phyloP scores from a whole-genome alignment of 2,888 invertebrate genomes.

The Ctena decussata region DNA sequence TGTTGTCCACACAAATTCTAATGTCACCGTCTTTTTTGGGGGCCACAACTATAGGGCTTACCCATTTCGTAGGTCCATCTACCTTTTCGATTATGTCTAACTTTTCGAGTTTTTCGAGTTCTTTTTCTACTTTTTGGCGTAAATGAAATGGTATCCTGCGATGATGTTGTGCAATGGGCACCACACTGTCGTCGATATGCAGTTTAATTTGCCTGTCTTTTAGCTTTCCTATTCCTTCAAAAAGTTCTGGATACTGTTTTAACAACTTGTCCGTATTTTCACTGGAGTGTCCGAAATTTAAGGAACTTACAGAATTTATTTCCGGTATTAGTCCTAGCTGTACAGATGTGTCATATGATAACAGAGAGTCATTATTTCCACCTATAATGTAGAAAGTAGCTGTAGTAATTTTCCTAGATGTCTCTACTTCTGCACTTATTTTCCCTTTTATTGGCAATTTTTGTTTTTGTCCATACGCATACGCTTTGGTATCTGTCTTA shows the following conservation, averaged over 20 bases:
- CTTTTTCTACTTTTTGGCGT: slow-evolving; percentile 60
- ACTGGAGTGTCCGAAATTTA: neutral
- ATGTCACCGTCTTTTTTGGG: slow-evolving; percentile 67
- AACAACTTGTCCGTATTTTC: neutral
- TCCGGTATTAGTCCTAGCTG: slow-evolving; percentile 17
- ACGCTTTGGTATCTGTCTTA: neutral
- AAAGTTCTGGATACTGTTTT: slow-evolving; percentile 12
- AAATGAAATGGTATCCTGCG: slow-evolving; percentile 68
- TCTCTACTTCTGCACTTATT: neutral
- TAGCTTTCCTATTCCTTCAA: slow-evolving; percentile 51
- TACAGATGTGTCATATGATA: slow-evolving; percentile 24
- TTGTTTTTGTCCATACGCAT: slow-evolving; percentile 3
- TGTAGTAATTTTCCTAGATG: neutral
- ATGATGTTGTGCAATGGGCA: slow-evolving; percentile 51
- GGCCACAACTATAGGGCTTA: slow-evolving; percentile 68
- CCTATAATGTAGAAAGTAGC: slow-evolving; percentile 13
- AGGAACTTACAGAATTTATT: neutral
- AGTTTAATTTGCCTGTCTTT: slow-evolving; percentile 49
- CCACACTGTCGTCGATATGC: slow-evolving; percentile 49
- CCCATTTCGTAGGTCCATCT: slow-evolving; percentile 73
- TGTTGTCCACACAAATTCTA: slow-evolving; percentile 68
- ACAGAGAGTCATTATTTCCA: slow-evolving; percentile 19
- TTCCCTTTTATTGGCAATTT: neutral
- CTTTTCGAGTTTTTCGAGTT: slow-evolving; percentile 66
- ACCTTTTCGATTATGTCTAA: slow-evolving; percentile 73